Percentiles rank a stretch among this genome's conserved stretches.
phyloP scores from a whole-genome alignment of 2,797 vertebrate genomes.

The Eulemur albifrons region DNA sequence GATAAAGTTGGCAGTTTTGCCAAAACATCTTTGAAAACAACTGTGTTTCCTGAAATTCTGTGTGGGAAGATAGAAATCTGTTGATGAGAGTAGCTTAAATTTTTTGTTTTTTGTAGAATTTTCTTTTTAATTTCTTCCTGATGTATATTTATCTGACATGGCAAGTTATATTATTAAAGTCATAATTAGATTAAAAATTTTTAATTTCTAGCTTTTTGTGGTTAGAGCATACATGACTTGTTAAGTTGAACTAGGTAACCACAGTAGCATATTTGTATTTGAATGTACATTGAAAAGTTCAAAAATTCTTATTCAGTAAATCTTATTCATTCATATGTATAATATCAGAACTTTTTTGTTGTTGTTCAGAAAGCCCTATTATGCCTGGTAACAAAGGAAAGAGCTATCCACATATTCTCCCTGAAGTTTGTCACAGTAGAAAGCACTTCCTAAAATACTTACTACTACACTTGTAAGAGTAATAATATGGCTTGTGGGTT shows the following conservation, averaged over 20 bases:
- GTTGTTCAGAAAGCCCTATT: constrained; percentile 74
- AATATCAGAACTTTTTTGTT: constrained; percentile 66
- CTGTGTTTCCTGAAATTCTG: constrained; percentile 36
- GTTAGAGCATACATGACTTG: constrained; percentile 71
- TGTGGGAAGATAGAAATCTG: constrained; percentile 16
- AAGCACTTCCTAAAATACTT: constrained; percentile 77
- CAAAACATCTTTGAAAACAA: constrained; percentile 14
- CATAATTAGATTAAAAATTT: constrained; percentile 73
- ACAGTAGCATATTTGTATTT: constrained; percentile 57
- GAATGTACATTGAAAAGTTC: constrained; percentile 48
- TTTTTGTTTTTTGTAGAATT: neutral
- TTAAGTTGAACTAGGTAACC: constrained; percentile 47
- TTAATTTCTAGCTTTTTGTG: constrained; percentile 70
- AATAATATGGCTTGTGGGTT: constrained; percentile 75
- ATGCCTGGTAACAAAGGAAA: constrained; percentile 73
- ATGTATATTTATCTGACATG: neutral
- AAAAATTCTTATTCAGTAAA: constrained; percentile 60
- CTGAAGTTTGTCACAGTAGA: constrained; percentile 69
- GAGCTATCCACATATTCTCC: constrained; percentile 64
- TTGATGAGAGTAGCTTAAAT: neutral
- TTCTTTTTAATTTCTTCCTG: constrained; percentile 26
- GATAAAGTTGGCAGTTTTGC: constrained; percentile 37
- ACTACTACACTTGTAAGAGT: constrained; percentile 74
- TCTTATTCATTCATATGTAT: constrained; percentile 63
- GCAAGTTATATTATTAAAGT: constrained; percentile 69